These are phyloP conservation scores for Myanophis thanlyinensis DNA, from an alignment of 2,113 vertebrate species.

Conservation along the genomic window DNA sequence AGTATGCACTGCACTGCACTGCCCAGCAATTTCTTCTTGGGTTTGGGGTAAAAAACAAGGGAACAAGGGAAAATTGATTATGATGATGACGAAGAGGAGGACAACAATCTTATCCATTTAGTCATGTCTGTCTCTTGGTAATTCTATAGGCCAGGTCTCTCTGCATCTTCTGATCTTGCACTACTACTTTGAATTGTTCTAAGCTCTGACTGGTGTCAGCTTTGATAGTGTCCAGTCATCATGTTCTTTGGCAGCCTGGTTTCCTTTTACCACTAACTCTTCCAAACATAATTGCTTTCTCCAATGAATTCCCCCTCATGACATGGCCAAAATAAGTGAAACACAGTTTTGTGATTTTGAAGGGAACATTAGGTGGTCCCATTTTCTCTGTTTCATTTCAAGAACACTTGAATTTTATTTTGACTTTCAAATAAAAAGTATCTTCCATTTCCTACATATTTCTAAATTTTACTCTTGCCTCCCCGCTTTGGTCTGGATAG, in stretches of 20 bases:
- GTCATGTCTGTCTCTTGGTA: background rate
- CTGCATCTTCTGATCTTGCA: background rate
- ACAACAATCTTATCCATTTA: background rate
- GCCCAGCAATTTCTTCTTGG: background rate
- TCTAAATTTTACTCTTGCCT: background rate
- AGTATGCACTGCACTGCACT: background rate
- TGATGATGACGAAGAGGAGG: background rate
- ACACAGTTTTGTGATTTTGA: background rate
- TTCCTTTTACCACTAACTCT: background rate
- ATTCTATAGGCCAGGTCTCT: background rate
- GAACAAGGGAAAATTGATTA: background rate
- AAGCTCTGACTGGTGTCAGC: background rate
- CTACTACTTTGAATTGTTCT: background rate
- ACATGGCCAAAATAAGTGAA: background rate
- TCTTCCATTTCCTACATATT: background rate
- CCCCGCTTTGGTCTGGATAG: background rate
- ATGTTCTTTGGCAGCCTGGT: background rate
- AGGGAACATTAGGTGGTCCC: background rate
- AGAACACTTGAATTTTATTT: background rate
- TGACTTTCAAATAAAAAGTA: background rate
- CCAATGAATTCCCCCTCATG: background rate
- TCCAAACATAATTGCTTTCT: background rate
- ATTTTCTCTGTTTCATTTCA: background rate
- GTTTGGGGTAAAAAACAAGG: background rate
- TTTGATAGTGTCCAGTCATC: background rate